Evolutionary conservation across 2,113 vertebrate genomes (phyloP), one percentile per base, ranked within the genome.

Genomic region (Oryzias javanicus): DNA sequence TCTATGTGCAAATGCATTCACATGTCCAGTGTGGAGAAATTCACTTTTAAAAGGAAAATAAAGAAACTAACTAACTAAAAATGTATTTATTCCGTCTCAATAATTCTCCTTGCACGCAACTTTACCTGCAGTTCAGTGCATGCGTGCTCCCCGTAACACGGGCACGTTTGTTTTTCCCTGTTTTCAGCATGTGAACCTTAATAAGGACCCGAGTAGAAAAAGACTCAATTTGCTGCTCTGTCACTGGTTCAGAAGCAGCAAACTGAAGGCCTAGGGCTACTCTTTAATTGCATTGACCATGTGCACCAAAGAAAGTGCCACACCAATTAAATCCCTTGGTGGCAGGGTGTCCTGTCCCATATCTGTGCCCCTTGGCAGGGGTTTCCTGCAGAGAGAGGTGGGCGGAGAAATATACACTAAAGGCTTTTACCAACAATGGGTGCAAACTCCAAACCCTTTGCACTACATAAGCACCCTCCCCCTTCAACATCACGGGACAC

Each of bases 221-320:
- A 66, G 63, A 56, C 60, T 66, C 61, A 83, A 80, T 83, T 80
- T 81, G 73, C 72, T 64, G 71, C 75, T 74, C 81, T 85, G 82
- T 86, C 71, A 70, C 74, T 42, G 62, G 74, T 70, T 76, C 74
- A 58, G 49, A 88, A 80, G 87, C 78, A 68, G 81, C 74, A 72
- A 82, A 74, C 70, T 55, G 62, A 73, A 53, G 71, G 79, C 91
- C 88, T 72, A 70, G 52, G 89, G 86, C 81, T 78, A 87, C 76
- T 57, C 84, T 89, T 89, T 90, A 91, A 90, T 90, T 90, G 81
- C 82, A 79, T 85, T 78, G 81, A 78, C 80, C 83, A 68, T 76
- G 78, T 75, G 70, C 82, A 81, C 73, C 73, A 77, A 84, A 81
- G 79, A 89, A 22, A 85, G 82, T 82, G 85, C 72, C 85, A 81